Base-by-base conservation (phyloP, 2,888 invertebrate species). In the Lasioglossum pauxillum region DNA sequence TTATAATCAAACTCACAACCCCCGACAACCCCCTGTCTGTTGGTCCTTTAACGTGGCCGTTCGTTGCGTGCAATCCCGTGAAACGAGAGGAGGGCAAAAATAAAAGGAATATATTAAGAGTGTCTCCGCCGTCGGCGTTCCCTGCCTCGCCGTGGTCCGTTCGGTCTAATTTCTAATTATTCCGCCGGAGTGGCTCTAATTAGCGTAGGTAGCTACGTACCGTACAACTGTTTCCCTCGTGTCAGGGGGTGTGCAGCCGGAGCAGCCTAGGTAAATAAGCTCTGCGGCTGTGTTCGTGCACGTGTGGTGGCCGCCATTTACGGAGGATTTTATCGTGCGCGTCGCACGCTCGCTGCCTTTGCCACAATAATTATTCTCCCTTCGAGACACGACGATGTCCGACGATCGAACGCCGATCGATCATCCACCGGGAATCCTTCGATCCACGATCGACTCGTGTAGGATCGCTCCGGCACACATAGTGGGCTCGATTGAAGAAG, bases 121-220 rank as follows among this genome's bases (percentile, higher is more conserved):
- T 79, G 85, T 86, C 90, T 86, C 79, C 82, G 78, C 79, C 82
- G 78, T 53, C 80, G 83, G 79, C 83, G 77, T 77, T 75, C 86
- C 67, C 73, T 49, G 12, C 83, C 88, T 86, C 31, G 8, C 19
- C 79, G 76, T 46, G 72, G 79, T 88, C 89, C 88, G 88, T 88
- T 90, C 87, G 88, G 90, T 90, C 92, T 92, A 92, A 93, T 93
- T 93, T 93, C 92, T 92, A 93, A 92, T 93, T 93, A 92, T 92
- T 93, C 92, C 92, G 89, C 87, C 89, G 90, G 91, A 91, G 89
- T 92, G 92, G 87, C 90, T 92, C 93, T 92, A 93, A 93, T 93
- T 93, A 93, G 92, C 91, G 90, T 91, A 88, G 89, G 87, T 92
- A 90, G 89, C 81, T 85, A 80, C 78, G 78, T 73, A 79, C 67